phyloP scores from a whole-genome alignment of 2,888 invertebrate genomes.

The Chalcis sispes region DNA sequence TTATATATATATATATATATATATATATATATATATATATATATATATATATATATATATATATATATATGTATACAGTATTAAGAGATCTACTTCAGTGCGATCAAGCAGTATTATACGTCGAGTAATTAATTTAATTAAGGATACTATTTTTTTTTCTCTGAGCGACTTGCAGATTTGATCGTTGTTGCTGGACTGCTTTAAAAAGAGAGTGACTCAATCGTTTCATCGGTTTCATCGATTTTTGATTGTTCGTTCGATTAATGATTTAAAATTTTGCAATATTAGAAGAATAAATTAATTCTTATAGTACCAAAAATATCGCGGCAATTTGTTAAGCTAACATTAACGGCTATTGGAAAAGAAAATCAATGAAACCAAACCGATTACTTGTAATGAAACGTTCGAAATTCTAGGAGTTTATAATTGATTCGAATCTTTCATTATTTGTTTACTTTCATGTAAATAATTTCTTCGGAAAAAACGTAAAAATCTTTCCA shows the following conservation, averaged over 20 bases:
- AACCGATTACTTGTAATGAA: slow-evolving; percentile 20
- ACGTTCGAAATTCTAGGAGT: slow-evolving; percentile 19
- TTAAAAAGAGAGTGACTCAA: slow-evolving; percentile 51
- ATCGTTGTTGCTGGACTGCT: slow-evolving; percentile 53
- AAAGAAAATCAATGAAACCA: slow-evolving; percentile 43
- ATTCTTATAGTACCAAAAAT: slow-evolving; percentile 51
- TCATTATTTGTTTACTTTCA: neutral
- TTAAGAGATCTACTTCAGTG: slow-evolving; percentile 70
- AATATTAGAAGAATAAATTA: slow-evolving; percentile 31
- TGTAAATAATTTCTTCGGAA: neutral
- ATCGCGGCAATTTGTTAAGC: slow-evolving; percentile 43
- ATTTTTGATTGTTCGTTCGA: slow-evolving; percentile 36
- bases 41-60: no score
- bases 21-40: no score
- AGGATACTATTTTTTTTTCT: slow-evolving; percentile 40
- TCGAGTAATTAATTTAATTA: slow-evolving; percentile 50
- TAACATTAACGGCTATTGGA: neutral
- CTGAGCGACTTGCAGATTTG: slow-evolving; percentile 52
- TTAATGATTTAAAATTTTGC: slow-evolving; percentile 8
- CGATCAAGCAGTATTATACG: slow-evolving; percentile 68
- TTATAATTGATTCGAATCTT: neutral
- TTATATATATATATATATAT: no score
- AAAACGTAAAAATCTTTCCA: neutral
- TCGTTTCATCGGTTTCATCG: slow-evolving; percentile 47
- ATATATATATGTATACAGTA: no score